These are phyloP conservation scores for Aradophagus sp. DNA, from an alignment of 1,140 invertebrate genomes.

Conservation along the genomic window DNA sequence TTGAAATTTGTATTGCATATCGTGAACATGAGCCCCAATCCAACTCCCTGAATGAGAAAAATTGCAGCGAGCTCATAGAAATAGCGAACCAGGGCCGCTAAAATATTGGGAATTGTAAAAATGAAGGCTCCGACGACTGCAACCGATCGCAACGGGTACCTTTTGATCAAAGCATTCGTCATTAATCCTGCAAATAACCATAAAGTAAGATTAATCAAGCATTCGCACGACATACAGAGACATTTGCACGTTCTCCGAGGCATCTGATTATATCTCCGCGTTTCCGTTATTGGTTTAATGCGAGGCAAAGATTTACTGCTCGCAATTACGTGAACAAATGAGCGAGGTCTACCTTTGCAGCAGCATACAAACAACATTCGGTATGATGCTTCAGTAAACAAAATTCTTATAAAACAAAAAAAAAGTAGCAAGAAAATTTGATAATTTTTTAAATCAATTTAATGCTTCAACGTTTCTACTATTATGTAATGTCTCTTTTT, in stretches of 20 bases:
- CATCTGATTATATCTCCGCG: too few relatives aligned
- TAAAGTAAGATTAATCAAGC: not conserved
- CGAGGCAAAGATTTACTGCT: too few relatives aligned
- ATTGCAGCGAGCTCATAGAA: constrained; percentile 65
- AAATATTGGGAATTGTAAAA: constrained; percentile 64
- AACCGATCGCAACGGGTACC: constrained; percentile 63
- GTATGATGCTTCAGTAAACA: too few relatives aligned
- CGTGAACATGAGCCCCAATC: constrained; percentile 68
- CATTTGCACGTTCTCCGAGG: too few relatives aligned
- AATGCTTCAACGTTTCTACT: too few relatives aligned
- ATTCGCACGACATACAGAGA: too few relatives aligned
- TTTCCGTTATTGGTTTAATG: too few relatives aligned
- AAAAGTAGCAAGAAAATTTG: too few relatives aligned
- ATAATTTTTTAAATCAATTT: too few relatives aligned
- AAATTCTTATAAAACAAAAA: too few relatives aligned
- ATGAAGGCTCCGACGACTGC: constrained; percentile 65
- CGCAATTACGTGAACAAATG: constrained; percentile 22
- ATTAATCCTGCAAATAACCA: constrained; percentile 62
- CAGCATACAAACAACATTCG: too few relatives aligned
- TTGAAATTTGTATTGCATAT: constrained; percentile 72
- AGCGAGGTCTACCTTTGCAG: not conserved
- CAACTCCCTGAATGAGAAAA: constrained; percentile 68
- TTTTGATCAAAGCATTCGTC: constrained; percentile 67
- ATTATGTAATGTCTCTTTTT: too few relatives aligned
- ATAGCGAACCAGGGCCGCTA: constrained; percentile 61